Evolutionary conservation across 2,113 vertebrate species (phyloP).

Genomic region (Carassius gibelio): DNA sequence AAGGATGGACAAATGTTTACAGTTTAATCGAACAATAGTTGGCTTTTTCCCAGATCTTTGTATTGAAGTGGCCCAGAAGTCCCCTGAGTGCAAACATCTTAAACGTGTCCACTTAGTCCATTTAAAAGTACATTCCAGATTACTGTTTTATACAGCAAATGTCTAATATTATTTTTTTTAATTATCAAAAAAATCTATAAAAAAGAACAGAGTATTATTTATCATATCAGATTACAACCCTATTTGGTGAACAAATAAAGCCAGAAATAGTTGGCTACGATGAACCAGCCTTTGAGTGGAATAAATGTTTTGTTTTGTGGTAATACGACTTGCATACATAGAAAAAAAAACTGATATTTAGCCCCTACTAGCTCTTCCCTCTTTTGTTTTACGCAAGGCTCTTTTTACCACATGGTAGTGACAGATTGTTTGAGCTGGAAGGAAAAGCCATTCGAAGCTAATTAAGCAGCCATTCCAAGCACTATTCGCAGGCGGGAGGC

Average conservation of each 20-base stretch:
- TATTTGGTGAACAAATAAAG: slow-evolving; percentile 49
- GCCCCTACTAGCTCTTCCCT: slow-evolving; percentile 83
- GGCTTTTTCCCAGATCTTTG: slow-evolving; percentile 54
- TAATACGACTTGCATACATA: slow-evolving; percentile 75
- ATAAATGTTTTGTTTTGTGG: slow-evolving; percentile 79
- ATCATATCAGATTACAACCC: slow-evolving; percentile 6
- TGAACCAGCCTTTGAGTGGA: slow-evolving; percentile 68
- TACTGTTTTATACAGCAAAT: not conserved
- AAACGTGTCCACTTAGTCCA: slow-evolving; percentile 59
- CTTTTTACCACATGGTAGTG: slow-evolving; percentile 94
- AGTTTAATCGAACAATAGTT: slow-evolving; percentile 72
- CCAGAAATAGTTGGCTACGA: slow-evolving; percentile 62
- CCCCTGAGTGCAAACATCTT: slow-evolving; percentile 68
- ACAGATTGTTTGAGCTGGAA: slow-evolving; percentile 98
- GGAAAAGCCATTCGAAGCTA: slow-evolving; percentile 96
- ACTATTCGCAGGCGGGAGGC: slow-evolving; percentile 87
- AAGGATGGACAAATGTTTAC: slow-evolving; percentile 71
- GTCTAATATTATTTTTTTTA: not conserved
- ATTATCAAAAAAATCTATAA: not conserved
- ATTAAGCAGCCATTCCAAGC: slow-evolving; percentile 96
- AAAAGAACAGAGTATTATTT: slow-evolving; percentile 8
- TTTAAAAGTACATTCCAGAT: not conserved
- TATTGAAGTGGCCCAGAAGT: slow-evolving; percentile 68
- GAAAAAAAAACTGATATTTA: slow-evolving; percentile 90
- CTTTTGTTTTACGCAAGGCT: slow-evolving; percentile 87